phyloP scores from a whole-genome alignment of 1,140 invertebrate genomes.

The Drosophila kikkawai region DNA sequence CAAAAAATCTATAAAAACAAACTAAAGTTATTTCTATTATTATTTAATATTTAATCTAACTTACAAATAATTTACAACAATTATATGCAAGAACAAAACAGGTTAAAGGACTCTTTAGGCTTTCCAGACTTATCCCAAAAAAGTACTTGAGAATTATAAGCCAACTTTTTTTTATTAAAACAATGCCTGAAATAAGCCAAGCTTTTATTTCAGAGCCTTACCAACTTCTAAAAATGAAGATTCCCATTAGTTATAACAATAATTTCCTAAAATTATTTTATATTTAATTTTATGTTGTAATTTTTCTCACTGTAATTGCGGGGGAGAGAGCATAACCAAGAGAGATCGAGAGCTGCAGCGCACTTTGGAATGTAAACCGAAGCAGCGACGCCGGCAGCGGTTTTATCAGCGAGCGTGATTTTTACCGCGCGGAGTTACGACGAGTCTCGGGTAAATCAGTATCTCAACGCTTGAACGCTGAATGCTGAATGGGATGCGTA shows the following conservation, averaged over 20 bases:
- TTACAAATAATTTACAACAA: too few species aligned
- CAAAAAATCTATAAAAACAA: too few species aligned
- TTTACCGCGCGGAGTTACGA: slow-evolving; percentile 37
- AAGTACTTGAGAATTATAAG: not conserved
- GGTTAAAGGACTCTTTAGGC: not conserved
- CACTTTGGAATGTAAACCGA: slow-evolving; percentile 81
- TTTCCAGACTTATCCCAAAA: not conserved
- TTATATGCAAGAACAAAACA: too few species aligned
- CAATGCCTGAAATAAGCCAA: rapidly evolving
- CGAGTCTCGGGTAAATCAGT: slow-evolving; percentile 6
- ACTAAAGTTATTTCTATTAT: too few species aligned
- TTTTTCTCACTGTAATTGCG: not conserved
- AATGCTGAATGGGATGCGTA: slow-evolving; percentile 75
- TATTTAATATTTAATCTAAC: too few species aligned
- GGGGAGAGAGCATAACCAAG: not conserved
- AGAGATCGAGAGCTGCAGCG: slow-evolving; percentile 5
- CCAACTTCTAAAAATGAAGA: not conserved
- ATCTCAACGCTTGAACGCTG: not conserved
- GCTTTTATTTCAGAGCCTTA: not conserved
- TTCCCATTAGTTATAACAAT: too few species aligned
- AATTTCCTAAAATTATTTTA: not conserved
- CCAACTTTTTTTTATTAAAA: not conserved
- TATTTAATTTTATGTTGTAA: too few species aligned
- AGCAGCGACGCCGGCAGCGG: slow-evolving; percentile 35
- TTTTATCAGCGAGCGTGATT: slow-evolving; percentile 66